These are phyloP conservation scores for Emydocephalus ijimae DNA, from an alignment of 2,113 vertebrate genomes.

Conservation along the genomic window DNA sequence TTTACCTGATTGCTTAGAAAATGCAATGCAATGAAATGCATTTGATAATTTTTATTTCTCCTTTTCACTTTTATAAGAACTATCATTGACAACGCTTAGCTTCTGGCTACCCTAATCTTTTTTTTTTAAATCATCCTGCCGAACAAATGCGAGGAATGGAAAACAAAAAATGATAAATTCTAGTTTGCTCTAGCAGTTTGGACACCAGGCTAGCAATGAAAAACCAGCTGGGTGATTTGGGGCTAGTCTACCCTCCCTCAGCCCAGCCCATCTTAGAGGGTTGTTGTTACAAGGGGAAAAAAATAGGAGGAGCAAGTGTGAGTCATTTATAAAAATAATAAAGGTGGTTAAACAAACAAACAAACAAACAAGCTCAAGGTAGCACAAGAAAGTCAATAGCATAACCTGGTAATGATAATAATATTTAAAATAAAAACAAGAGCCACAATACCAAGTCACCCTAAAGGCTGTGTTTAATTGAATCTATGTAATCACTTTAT, in stretches of 20 bases:
- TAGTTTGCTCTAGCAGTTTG: neutral
- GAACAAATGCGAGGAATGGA: constrained; percentile 11
- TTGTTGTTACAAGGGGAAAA: neutral
- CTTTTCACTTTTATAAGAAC: constrained; percentile 4
- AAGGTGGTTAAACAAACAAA: neutral
- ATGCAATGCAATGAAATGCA: neutral
- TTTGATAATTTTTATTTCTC: neutral
- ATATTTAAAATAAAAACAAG: neutral
- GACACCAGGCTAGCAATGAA: neutral
- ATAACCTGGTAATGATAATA: neutral
- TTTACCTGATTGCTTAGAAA: neutral
- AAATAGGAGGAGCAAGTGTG: neutral
- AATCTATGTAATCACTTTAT: constrained; percentile 25
- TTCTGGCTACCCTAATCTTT: constrained; percentile 12
- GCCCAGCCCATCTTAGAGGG: neutral
- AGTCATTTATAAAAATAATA: neutral
- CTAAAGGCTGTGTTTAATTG: constrained; percentile 23
- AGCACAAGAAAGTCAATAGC: constrained; percentile 3
- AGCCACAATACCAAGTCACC: constrained; percentile 13
- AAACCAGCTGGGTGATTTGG: neutral
- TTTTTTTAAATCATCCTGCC: neutral
- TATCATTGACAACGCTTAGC: constrained; percentile 6
- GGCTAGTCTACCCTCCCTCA: neutral
- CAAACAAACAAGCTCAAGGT: neutral
- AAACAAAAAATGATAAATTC: neutral